Base-by-base conservation (phyloP, 2,797 vertebrate genomes). In the Knipowitschia caucasica region DNA sequence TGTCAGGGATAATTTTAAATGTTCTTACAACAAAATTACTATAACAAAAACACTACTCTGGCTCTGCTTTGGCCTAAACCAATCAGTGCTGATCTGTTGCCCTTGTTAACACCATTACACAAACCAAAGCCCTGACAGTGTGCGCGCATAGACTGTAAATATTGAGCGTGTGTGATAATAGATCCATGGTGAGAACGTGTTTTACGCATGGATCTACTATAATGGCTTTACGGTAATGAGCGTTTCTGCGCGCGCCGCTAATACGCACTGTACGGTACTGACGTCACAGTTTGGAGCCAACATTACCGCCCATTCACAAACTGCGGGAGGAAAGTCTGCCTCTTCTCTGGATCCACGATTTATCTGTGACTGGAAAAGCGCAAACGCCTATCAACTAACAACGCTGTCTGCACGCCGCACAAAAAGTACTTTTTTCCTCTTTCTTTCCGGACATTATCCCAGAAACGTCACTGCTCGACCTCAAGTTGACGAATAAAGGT, bases 221-320 rank as follows among this genome's bases (percentile, higher is more conserved):
- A 7, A 5, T 5, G n/a, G n/a, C 6, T 14, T 9, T 71, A 72
- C 67, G 53, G 65, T 56, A 54, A 4, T 0, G 0, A 25, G 11
- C 1, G 7, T 2, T 5, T 50, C 59, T 43, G 21, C 1, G 14
- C 2, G 30, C 43, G 29, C 36, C 2, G 3, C 1, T 40, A 17
- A n/a, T 0, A 2, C 4, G n/a, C 49, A 4, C 1, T 2, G 71
- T 75, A 78, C 71, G 77, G 77, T 69, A 73, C 7, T 56, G 70
- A 73, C 77, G 64, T 57, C 38, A 40, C 17, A 1, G 3, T 7
- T 2, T 1, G 25, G 12, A 18, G n/a, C n/a, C 36, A 20, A 17
- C 9, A 50, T n/a, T 26, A 44, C 59, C 81, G 69, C 81, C 78
- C 67, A 64, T 50, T 65, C 15, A 54, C 21, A 49, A 21, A 44